Percentiles rank a stretch among this genome's conserved stretches.
These are phyloP conservation scores for Phasianus colchicus DNA, from an alignment of 2,113 vertebrate genomes.

Conservation along the genomic window DNA sequence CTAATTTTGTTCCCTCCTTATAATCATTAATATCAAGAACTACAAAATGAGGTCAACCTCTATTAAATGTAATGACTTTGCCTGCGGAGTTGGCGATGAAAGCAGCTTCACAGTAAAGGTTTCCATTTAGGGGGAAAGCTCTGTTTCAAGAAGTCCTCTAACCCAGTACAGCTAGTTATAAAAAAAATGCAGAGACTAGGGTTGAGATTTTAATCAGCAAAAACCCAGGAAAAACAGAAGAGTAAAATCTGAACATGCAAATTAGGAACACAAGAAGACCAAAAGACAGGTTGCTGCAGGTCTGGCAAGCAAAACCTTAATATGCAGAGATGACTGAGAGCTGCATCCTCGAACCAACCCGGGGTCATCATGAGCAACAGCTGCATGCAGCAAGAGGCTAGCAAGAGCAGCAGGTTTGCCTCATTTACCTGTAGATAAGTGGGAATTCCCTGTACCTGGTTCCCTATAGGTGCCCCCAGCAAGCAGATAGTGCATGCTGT, in stretches of 20 bases:
- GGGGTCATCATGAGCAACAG: neutral
- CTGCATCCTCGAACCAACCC: neutral
- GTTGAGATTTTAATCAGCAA: neutral
- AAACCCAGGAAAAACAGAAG: neutral
- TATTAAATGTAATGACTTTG: constrained; percentile 33
- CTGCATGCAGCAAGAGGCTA: neutral
- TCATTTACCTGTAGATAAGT: neutral
- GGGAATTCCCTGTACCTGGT: neutral
- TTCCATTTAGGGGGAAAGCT: constrained; percentile 9
- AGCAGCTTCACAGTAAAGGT: constrained; percentile 43
- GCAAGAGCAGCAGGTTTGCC: neutral
- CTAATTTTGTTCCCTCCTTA: neutral
- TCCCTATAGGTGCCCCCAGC: accelerated
- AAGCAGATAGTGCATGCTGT: accelerated
- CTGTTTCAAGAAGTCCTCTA: neutral
- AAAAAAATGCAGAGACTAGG: neutral
- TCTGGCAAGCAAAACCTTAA: neutral
- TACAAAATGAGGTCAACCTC: constrained; percentile 39
- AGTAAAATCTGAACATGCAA: neutral
- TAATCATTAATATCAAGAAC: neutral
- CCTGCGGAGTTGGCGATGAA: constrained; percentile 19
- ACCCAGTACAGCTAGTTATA: neutral
- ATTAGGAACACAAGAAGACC: neutral
- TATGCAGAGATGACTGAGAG: neutral
- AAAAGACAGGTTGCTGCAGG: neutral